A percentile compares a stretch with the other conserved stretches of the same genome.
phyloP scores from a whole-genome alignment of 1,140 invertebrate genomes.

The Bicyclus anynana region DNA sequence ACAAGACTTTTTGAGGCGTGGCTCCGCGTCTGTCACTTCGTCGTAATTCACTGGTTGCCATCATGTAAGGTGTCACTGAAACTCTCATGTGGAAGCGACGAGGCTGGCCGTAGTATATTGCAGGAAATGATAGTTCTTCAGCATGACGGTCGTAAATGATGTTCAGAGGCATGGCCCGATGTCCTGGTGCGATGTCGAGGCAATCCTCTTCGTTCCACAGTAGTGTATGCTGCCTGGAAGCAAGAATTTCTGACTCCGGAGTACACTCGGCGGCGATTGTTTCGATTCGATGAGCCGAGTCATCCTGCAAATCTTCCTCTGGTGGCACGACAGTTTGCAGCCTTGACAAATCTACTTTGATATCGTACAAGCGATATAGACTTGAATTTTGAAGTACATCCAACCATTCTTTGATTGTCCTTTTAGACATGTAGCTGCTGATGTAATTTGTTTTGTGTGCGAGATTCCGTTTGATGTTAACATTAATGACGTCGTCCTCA shows the following conservation, averaged over 20 bases:
- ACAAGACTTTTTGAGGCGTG: conserved; percentile 42
- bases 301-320: conserved; percentile 24
- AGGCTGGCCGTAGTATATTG: conserved; percentile 39
- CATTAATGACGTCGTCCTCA: conserved; percentile 50
- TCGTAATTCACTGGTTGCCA: conserved; percentile 41
- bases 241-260: conserved; percentile 35
- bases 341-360: conserved; percentile 37
- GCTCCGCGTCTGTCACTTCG: conserved; percentile 38
- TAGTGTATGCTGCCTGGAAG: conserved; percentile 34
- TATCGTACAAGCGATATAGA: conserved; percentile 37
- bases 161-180: conserved; percentile 25
- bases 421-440: conserved; percentile 31
- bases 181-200: conserved; percentile 34
- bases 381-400: conserved; percentile 30
- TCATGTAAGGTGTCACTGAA: conserved; percentile 35
- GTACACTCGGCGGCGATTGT: conserved; percentile 27
- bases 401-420: conserved; percentile 31
- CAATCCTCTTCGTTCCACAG: conserved; percentile 41
- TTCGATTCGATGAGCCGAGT: conserved; percentile 31
- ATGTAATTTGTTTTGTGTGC: conserved; percentile 32
- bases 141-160: conserved; percentile 35
- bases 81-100: conserved; percentile 29
- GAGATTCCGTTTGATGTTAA: conserved; percentile 33
- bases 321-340: conserved; percentile 21
- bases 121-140: conserved; percentile 44